These are phyloP conservation scores for Rhynchopsitta pachyrhyncha DNA, from an alignment of 2,113 vertebrate species.

Conservation along the genomic window DNA sequence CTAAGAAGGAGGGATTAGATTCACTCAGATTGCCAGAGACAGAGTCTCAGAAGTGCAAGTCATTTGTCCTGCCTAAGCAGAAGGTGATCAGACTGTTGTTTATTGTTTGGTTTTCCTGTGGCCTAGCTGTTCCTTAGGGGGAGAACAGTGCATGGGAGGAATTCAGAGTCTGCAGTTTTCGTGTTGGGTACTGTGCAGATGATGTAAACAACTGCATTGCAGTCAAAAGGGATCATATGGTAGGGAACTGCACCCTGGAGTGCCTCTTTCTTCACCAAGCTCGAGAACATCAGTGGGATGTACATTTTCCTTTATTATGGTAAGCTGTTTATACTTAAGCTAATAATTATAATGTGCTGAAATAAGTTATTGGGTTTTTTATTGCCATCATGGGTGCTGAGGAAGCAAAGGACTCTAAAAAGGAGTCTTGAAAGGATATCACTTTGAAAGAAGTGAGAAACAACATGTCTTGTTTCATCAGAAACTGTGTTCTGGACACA, in stretches of 20 bases:
- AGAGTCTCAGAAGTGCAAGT: not conserved
- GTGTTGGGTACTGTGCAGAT: not conserved
- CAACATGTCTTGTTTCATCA: not conserved
- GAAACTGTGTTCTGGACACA: not conserved
- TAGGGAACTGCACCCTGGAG: not conserved
- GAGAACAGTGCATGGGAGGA: not conserved
- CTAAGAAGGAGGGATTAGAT: not conserved
- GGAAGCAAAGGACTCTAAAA: not conserved
- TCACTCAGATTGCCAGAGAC: fast-evolving
- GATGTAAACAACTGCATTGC: not conserved
- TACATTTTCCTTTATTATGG: not conserved
- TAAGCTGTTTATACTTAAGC: not conserved
- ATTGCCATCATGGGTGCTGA: not conserved
- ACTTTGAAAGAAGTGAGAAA: not conserved
- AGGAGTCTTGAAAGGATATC: not conserved
- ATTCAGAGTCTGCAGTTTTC: not conserved
- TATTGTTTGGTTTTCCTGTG: not conserved
- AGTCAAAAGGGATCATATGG: not conserved
- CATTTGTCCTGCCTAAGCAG: not conserved
- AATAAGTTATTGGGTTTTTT: not conserved
- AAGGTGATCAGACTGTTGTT: not conserved
- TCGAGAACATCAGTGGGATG: not conserved
- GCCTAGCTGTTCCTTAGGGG: not conserved
- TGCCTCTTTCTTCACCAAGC: not conserved
- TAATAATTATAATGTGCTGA: not conserved